Conservation (phyloP, 2,888 invertebrate species). For the Lomographa bimaculata region DNA sequence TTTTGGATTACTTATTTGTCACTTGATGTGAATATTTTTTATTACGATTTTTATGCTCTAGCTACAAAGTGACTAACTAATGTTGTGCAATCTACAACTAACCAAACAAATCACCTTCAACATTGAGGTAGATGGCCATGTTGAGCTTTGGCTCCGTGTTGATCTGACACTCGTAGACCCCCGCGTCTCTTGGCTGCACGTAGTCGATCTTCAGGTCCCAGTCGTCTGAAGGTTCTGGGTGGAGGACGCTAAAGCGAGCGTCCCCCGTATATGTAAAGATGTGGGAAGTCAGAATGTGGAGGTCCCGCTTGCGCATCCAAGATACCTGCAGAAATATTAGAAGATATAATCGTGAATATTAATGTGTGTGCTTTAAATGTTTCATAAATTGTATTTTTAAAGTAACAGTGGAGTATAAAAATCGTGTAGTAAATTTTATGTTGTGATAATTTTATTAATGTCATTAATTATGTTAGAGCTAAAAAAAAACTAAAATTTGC, state of each 20-base stretch:
- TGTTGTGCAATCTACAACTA: no score
- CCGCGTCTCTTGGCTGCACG: constrained; percentile 92
- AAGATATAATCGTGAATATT: neutral
- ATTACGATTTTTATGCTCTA: no score
- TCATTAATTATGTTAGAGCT: no score
- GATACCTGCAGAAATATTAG: constrained; percentile 85
- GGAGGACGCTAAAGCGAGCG: constrained; percentile 92
- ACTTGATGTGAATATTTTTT: no score
- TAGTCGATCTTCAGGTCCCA: constrained; percentile 94
- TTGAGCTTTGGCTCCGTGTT: constrained; percentile 96
- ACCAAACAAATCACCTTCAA: constrained; percentile 88
- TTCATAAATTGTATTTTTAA: no score
- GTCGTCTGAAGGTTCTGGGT: constrained; percentile 92
- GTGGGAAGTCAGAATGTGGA: constrained; percentile 91
- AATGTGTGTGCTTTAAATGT: no score
- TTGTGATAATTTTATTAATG: neutral
- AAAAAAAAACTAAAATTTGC: no score
- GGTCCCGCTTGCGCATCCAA: constrained; percentile 91
- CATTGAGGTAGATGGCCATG: constrained; percentile 90
- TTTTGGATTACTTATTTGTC: no score
- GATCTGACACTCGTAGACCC: constrained; percentile 94
- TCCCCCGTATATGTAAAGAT: constrained; percentile 95
- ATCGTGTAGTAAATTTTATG: no score
- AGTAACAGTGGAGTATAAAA: no score
- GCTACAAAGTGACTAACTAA: no score